phyloP scores from a whole-genome alignment of 2,888 invertebrate genomes.

The Metopia argyrocephala region DNA sequence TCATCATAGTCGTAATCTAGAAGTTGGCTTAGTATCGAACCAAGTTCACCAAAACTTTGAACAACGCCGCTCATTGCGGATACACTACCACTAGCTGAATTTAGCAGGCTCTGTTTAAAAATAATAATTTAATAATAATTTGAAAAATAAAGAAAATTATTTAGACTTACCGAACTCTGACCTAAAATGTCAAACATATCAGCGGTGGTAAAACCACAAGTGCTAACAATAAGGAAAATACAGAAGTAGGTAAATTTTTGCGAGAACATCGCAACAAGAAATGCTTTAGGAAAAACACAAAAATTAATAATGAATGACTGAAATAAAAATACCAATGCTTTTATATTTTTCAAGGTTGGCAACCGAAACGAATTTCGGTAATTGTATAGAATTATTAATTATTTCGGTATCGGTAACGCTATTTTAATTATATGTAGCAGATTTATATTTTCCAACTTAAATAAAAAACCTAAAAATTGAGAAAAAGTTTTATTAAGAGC shows the following conservation, averaged over 20 bases:
- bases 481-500: too few relatives aligned
- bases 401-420: too few relatives aligned
- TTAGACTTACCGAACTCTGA: constrained; percentile 64
- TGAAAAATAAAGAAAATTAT: too few relatives aligned
- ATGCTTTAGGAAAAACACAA: background rate
- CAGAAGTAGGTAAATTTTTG: constrained; percentile 56
- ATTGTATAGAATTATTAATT: too few relatives aligned
- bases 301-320: background rate
- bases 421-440: too few relatives aligned
- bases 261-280: constrained; percentile 44
- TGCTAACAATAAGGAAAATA: constrained; percentile 55
- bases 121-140: too few relatives aligned
- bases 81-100: constrained; percentile 61
- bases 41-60: constrained; percentile 54
- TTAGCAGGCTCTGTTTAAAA: constrained; percentile 57
- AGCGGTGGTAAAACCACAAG: constrained; percentile 61
- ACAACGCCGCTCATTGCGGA: constrained; percentile 58
- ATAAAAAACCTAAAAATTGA: too few relatives aligned
- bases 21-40: constrained; percentile 39
- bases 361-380: too few relatives aligned
- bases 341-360: too few relatives aligned
- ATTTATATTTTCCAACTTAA: too few relatives aligned
- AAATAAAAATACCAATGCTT: background rate
- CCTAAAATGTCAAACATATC: constrained; percentile 66
- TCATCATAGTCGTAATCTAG: constrained; percentile 53